These are phyloP conservation scores for Phalacrocorax brasilianus DNA, from an alignment of 2,113 vertebrate species.

Conservation along the genomic window DNA sequence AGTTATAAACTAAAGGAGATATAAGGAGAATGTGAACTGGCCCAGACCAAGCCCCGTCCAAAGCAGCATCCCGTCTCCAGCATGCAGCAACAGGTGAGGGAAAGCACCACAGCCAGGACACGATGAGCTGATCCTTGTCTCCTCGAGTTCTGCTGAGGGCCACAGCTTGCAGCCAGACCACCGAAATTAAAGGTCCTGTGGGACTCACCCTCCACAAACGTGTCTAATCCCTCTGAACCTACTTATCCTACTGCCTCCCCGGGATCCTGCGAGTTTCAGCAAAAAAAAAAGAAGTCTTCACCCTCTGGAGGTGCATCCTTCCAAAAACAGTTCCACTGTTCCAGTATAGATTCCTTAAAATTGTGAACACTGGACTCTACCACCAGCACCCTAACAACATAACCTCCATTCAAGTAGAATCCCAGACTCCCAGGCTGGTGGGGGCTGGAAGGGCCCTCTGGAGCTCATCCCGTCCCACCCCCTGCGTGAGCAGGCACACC, in stretches of 20 bases:
- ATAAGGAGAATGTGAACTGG: background rate
- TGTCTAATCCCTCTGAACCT: background rate
- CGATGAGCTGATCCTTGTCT: background rate
- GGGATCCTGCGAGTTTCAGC: background rate
- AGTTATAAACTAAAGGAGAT: too few relatives aligned
- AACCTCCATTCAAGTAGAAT: background rate
- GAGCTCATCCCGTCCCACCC: too few relatives aligned
- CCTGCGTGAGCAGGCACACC: too few relatives aligned
- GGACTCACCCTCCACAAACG: background rate
- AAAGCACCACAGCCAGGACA: background rate
- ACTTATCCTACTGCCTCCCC: background rate
- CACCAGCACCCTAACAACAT: background rate
- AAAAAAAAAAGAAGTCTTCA: background rate
- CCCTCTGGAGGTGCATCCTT: background rate
- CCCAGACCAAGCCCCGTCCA: background rate
- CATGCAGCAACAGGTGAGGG: background rate
- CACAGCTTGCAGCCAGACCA: background rate
- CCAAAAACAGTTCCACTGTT: background rate
- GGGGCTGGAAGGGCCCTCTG: too few relatives aligned
- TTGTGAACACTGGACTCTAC: too few relatives aligned
- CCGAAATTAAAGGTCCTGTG: background rate
- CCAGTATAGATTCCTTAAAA: background rate
- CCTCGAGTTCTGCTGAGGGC: background rate
- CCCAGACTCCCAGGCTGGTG: too few relatives aligned
- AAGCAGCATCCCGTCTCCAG: background rate